These are phyloP conservation scores for Epirrhoe alternata DNA, from an alignment of 2,888 invertebrate genomes.

Conservation along the genomic window DNA sequence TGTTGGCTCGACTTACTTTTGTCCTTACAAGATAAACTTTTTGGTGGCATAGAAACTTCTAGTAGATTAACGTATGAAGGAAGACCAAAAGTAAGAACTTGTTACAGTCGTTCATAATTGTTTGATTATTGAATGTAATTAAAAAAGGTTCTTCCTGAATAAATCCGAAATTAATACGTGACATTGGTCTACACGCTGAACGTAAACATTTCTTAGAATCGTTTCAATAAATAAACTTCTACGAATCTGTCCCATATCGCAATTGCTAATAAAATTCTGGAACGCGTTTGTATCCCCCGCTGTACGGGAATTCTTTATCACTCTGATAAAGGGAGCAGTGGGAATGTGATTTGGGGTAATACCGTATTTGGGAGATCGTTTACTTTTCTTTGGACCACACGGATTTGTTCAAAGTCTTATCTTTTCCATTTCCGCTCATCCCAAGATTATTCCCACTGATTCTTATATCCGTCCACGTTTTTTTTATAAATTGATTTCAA, in stretches of 20 bases:
- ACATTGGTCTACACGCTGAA: conserved; percentile 30
- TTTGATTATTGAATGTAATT: neutral
- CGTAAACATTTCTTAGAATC: conserved; percentile 35
- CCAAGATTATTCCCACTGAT: conserved; percentile 43
- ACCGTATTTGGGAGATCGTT: conserved; percentile 57
- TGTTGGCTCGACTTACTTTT: conserved; percentile 56
- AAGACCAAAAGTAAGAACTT: conserved; percentile 14
- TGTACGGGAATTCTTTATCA: conserved; percentile 58
- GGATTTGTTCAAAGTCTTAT: conserved; percentile 58
- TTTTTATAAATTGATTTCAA: conserved; percentile 64
- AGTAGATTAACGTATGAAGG: conserved; percentile 16
- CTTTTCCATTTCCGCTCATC: conserved; percentile 50
- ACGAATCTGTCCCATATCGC: conserved; percentile 41
- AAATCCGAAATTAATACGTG: conserved; percentile 4
- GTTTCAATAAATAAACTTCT: conserved; percentile 39
- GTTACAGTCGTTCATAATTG: neutral
- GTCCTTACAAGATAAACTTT: conserved; percentile 53
- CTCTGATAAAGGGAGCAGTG: conserved; percentile 57
- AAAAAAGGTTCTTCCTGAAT: neutral
- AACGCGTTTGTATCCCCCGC: conserved; percentile 50
- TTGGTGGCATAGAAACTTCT: conserved; percentile 53
- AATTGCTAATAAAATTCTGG: conserved; percentile 53
- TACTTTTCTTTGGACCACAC: conserved; percentile 58
- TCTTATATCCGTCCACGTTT: conserved; percentile 55
- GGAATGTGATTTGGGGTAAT: conserved; percentile 64